Base-by-base conservation (phyloP, 2,113 vertebrate species). In the Apodemus speciosus region DNA sequence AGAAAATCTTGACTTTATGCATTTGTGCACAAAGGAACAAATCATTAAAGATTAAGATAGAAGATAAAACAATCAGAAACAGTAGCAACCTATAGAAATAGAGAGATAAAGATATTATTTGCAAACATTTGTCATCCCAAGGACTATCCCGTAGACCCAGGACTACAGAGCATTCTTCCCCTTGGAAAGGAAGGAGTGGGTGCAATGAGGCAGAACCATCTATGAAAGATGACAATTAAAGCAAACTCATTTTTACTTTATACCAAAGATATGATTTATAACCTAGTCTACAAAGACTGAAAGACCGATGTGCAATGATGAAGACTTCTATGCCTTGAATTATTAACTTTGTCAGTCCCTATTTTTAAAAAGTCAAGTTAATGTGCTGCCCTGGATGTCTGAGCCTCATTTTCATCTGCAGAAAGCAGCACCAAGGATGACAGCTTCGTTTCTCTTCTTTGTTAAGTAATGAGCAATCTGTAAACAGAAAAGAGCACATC, bases 351-450 rank as follows among this genome's bases (percentile, higher is more conserved):
- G 64, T 75, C 94, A 94, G 93, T 94, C 56, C 43, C 95, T 95
- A 95, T 96, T 96, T 97, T 97, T 96, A 95, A 95, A 96, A 96
- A 90, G 46, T 86, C 85, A 96, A 83, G 92, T 88, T 95, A 95
- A 88, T n/a, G 6, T 95, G 60, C 72, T 90, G 53, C 79, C n/a
- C 76, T 95, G n/a, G n/a, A 90, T 91, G n/a, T 97, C 68, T 94
- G 93, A 92, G 68, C n/a, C 73, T 93, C 83, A 86, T 66, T 95
- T 93, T 20, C n/a, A 86, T 94, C 84, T 93, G 64, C 38, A 88
- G 72, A 84, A 95, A 58, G 58, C 51, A 94, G 75, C 18, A 85
- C 62, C 16, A 49, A 87, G 32, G 73, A 93, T 94, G 71, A 43
- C 53, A 20, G 69, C 15, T 88, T 80, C 1, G 25, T 81, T 40